Base-by-base conservation (phyloP, 2,888 invertebrate species). In the Caenorhabditis sulstoni region DNA sequence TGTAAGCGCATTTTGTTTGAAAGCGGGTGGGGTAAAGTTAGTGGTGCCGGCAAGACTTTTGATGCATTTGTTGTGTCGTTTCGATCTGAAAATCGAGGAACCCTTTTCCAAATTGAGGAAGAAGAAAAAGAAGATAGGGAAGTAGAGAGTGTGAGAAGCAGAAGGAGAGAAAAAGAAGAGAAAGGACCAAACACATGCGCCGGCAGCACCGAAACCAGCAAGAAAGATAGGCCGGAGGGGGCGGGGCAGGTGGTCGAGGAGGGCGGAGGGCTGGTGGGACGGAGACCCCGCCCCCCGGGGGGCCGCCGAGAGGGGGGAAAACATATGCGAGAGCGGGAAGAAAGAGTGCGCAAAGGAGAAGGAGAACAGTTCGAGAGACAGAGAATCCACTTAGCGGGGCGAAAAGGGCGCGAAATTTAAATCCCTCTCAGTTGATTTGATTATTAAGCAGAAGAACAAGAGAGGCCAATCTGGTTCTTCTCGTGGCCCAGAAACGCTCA, bases 41-140 rank as follows among this genome's bases (percentile, higher is more conserved):
- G 55, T 55, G 55, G 35, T 53, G 44, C 44, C 44, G 53, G 23
- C 47, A 29, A 23, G 35, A 23, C 16, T n/a, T 52, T 14, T 66
- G 23, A 52, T 53, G 71, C 71, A 71, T 71, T 71, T 53, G 71
- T 55, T 37, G 50, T 47, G 49, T 71, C 57, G 62, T 62, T 71
- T 71, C 62, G 71, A 64, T 62, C 71, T 71, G 71, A 41, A 71
- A 71, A n/a, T 20, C 5, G 35, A 35, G 35, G 29, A 20, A 57
- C 29, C 29, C 29, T 29, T 7, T 29, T 29, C 29, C 7, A 61
- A 49, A 61, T 20, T 35, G 35, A 49, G 47, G 29, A 39, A 39
- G 39, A 35, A 44, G 29, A 29, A 29, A 29, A 29, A 29, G 29
- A 29, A 29, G 29, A 29, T 29, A 29, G 41, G 37, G 12, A 37